Evolutionary conservation across 2,888 invertebrate species (phyloP).

Genomic region (Shargacucullia verbasci): DNA sequence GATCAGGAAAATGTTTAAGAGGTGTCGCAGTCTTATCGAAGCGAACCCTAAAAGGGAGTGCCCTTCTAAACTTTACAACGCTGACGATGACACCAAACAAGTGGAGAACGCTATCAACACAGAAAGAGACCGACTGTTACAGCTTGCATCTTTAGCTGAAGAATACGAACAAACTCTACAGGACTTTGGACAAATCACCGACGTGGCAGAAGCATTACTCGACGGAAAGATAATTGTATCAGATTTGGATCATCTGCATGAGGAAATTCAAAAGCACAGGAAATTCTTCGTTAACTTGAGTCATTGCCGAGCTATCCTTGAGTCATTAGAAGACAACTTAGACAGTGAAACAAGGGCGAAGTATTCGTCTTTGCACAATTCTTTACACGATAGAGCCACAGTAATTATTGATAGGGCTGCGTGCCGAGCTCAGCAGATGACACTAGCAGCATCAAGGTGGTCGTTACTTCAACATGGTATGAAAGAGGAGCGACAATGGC

Average conservation of each 20-base stretch:
- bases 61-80: constrained; percentile 90
- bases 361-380: constrained; percentile 92
- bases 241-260: constrained; percentile 94
- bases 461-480: constrained; percentile 94
- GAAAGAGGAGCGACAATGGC: constrained; percentile 95
- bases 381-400: constrained; percentile 93
- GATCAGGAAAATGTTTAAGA: constrained; percentile 90
- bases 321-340: constrained; percentile 95
- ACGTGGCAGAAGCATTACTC: constrained; percentile 94
- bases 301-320: constrained; percentile 95
- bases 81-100: constrained; percentile 91
- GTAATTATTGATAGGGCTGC: constrained; percentile 94
- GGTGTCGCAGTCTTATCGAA: constrained; percentile 90
- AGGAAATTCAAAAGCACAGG: constrained; percentile 96
- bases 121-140: constrained; percentile 93
- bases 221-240: constrained; percentile 93
- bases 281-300: constrained; percentile 96
- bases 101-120: constrained; percentile 91
- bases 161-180: constrained; percentile 96
- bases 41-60: constrained; percentile 92
- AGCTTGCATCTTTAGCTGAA: constrained; percentile 93
- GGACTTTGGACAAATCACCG: constrained; percentile 95
- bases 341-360: constrained; percentile 93
- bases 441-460: constrained; percentile 95
- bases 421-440: constrained; percentile 94